Conservation (phyloP, 2,797 vertebrate species). For the Nothura maculosa region DNA sequence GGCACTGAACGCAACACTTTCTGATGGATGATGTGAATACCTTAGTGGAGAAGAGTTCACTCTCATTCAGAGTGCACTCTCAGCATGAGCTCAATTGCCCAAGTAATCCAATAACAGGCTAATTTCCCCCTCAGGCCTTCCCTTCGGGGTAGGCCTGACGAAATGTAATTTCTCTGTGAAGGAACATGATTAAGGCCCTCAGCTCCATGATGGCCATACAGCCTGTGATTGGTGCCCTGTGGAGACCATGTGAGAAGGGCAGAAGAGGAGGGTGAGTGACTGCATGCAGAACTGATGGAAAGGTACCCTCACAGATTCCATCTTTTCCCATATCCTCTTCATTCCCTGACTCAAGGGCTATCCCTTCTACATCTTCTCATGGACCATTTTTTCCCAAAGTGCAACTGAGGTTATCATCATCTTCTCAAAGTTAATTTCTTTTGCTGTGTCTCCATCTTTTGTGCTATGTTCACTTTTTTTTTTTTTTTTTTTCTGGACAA, state of each 20-base stretch:
- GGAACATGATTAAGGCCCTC: background rate
- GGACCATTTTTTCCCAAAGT: background rate
- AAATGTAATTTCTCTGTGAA: background rate
- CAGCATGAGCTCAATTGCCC: background rate
- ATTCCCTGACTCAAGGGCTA: background rate
- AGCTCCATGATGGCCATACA: background rate
- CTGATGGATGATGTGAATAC: background rate
- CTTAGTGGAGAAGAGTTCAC: background rate
- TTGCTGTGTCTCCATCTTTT: background rate
- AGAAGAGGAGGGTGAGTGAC: background rate
- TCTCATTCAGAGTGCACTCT: background rate
- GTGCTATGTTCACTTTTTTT: background rate
- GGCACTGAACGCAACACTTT: background rate
- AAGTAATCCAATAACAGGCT: background rate
- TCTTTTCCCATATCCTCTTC: background rate
- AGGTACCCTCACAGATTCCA: background rate
- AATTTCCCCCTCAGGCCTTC: background rate
- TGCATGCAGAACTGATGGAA: rapidly evolving
- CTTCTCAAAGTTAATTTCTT: background rate
- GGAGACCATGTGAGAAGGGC: rapidly evolving
- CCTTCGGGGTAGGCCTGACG: background rate
- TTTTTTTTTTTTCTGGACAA: background rate
- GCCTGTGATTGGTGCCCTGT: background rate
- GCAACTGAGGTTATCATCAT: rapidly evolving
- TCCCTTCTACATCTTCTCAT: rapidly evolving